Evolutionary conservation across 2,113 vertebrate species (phyloP).

Genomic region (Mormyrus iriodes): DNA sequence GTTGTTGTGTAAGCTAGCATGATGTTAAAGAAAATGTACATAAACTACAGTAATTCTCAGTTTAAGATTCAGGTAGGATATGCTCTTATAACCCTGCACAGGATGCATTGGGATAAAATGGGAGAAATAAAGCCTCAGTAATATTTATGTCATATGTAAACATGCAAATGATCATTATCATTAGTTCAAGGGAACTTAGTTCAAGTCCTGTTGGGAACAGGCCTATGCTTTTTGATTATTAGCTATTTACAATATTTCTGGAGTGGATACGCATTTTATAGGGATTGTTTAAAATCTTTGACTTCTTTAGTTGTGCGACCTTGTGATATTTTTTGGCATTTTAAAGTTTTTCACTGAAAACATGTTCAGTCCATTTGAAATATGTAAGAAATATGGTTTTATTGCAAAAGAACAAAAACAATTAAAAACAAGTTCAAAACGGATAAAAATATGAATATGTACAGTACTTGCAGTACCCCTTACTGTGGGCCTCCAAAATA

Average conservation of each 20-base stretch:
- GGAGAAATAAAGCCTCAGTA: neutral
- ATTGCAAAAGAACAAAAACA: neutral
- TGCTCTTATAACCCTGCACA: neutral
- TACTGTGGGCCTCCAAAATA: neutral
- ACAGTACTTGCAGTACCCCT: neutral
- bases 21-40: neutral
- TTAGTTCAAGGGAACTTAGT: neutral
- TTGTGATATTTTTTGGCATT: neutral
- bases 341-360: neutral
- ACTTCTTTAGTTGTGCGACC: neutral
- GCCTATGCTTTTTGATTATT: neutral
- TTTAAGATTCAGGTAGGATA: neutral
- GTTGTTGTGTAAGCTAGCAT: neutral
- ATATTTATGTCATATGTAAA: neutral
- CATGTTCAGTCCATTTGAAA: neutral
- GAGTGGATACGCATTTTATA: neutral
- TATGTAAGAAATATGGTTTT: neutral
- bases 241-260: neutral
- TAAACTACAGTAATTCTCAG: neutral
- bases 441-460: neutral
- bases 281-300: neutral
- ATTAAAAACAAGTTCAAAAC: neutral
- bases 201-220: neutral
- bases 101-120: neutral
- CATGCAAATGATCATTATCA: neutral